These are phyloP conservation scores for Cardiocondyla obscurior DNA, from an alignment of 1,140 invertebrate genomes.

Conservation along the genomic window DNA sequence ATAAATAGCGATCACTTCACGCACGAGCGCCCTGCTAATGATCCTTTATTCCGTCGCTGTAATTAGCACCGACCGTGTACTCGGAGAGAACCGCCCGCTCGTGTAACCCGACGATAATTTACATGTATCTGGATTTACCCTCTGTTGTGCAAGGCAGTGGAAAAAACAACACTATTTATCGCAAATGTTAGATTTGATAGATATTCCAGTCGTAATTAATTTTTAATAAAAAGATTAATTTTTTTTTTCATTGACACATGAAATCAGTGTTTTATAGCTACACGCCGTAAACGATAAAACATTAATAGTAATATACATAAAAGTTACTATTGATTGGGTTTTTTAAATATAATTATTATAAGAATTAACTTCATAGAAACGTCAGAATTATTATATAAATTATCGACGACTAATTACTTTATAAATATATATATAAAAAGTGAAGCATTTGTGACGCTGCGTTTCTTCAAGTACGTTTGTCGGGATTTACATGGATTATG, in stretches of 20 bases:
- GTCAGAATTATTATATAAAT: not conserved
- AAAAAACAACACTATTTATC: not conserved
- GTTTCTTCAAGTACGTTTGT: not conserved
- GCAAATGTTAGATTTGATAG: not conserved
- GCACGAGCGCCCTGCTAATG: constrained; percentile 52
- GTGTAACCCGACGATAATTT: constrained; percentile 43
- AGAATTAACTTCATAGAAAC: not conserved
- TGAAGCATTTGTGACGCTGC: not conserved
- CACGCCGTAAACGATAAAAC: too few species aligned
- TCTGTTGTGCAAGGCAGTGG: not conserved
- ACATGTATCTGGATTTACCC: not conserved
- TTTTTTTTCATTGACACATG: not conserved
- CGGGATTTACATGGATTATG: not conserved
- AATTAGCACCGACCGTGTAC: constrained; percentile 28
- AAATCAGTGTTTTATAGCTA: not conserved
- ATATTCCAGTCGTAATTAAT: not conserved
- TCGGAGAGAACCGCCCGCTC: constrained; percentile 9
- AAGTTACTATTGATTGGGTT: not conserved
- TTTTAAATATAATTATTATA: not conserved
- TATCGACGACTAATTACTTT: not conserved
- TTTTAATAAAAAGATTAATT: not conserved
- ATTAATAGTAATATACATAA: not conserved
- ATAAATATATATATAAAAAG: not conserved
- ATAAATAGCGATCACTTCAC: constrained; percentile 43
- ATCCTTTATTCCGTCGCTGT: constrained; percentile 53